Conservation (phyloP, 2,797 vertebrate genomes). For the Sus cebifrons region DNA sequence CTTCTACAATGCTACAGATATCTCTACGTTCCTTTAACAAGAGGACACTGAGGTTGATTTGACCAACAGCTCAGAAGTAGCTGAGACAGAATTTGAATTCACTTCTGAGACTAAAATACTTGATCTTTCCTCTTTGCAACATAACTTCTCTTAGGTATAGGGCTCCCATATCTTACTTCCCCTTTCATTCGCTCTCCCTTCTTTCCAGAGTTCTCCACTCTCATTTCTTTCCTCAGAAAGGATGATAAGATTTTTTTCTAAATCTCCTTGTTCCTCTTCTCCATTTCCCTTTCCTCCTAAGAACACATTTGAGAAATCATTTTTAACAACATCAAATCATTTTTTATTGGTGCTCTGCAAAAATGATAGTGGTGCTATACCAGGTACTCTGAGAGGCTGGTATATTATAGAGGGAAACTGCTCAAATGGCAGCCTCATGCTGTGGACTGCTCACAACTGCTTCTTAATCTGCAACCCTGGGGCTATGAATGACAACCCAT, state of each 20-base stretch:
- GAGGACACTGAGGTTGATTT: background rate
- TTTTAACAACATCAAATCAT: slow-evolving; percentile 73
- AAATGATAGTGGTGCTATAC: slow-evolving; percentile 54
- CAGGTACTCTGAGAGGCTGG: slow-evolving; percentile 64
- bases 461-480: slow-evolving; percentile 76
- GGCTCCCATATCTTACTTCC: background rate
- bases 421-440: slow-evolving; percentile 67
- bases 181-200: background rate
- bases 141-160: background rate
- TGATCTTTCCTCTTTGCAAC: background rate
- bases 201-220: slow-evolving; percentile 29
- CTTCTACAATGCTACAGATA: background rate
- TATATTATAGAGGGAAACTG: slow-evolving; percentile 51
- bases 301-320: slow-evolving; percentile 67
- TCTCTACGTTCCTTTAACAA: slow-evolving; percentile 12
- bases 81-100: background rate
- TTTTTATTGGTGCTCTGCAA: slow-evolving; percentile 73
- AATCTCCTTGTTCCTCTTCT: background rate
- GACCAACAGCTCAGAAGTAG: background rate
- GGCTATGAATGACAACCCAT: slow-evolving; percentile 58
- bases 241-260: background rate
- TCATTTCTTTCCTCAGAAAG: slow-evolving; percentile 47
- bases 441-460: slow-evolving; percentile 45
- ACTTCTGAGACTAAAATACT: slow-evolving; percentile 14
- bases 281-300: background rate